phyloP scores from a whole-genome alignment of 2,113 vertebrate genomes.

The Apteryx mantelli region DNA sequence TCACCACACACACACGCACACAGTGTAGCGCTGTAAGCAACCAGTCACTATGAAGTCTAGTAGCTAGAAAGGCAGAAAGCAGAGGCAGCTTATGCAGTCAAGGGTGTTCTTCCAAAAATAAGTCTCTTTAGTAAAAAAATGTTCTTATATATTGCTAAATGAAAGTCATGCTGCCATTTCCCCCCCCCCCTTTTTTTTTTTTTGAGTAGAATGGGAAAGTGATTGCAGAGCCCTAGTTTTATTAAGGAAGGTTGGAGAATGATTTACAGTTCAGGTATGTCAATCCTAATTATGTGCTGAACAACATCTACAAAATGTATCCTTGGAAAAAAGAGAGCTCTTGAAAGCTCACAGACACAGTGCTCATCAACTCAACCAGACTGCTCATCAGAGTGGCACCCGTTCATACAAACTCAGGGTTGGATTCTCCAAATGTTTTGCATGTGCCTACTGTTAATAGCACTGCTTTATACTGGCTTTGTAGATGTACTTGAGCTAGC shows the following conservation, averaged over 20 bases:
- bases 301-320: neutral
- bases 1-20: fast-evolving
- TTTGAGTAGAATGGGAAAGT: neutral
- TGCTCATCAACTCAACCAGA: neutral
- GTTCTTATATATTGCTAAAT: neutral
- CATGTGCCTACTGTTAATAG: too few relatives aligned
- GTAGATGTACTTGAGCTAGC: too few relatives aligned
- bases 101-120: neutral
- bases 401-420: neutral
- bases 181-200: neutral
- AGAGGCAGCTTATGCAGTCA: neutral
- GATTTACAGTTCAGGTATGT: neutral
- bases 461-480: neutral
- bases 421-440: neutral
- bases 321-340: neutral
- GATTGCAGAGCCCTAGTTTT: neutral
- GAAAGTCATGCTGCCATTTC: neutral
- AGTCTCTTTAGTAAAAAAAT: neutral
- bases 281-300: neutral
- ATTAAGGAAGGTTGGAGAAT: neutral
- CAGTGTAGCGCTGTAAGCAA: neutral
- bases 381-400: neutral
- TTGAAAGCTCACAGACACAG: neutral
- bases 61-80: neutral
- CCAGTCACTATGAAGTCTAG: neutral